Conservation (phyloP, 2,888 invertebrate species). For the Hypsopygia costalis region DNA sequence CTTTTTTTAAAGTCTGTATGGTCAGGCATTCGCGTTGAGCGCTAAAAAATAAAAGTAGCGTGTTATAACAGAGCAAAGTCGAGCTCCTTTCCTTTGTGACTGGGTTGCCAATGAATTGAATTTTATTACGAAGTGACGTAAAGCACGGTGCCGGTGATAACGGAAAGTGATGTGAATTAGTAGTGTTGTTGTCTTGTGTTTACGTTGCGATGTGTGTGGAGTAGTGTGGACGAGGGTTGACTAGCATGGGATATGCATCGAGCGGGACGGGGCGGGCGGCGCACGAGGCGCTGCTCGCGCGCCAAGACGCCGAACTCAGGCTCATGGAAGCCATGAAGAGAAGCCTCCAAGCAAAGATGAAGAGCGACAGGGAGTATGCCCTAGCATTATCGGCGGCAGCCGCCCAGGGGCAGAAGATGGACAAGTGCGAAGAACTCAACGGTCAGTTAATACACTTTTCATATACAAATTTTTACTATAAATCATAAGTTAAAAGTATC, state of each 20-base stretch:
- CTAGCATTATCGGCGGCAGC: constrained; percentile 90
- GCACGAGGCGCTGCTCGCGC: constrained; percentile 93
- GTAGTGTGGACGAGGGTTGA: constrained; percentile 46
- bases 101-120: constrained; percentile 34
- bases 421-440: constrained; percentile 86
- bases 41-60: constrained; percentile 27
- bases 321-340: constrained; percentile 95
- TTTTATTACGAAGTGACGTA: constrained; percentile 45
- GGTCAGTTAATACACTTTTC: constrained; percentile 69
- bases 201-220: constrained; percentile 62
- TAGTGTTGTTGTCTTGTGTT: constrained; percentile 69
- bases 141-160: constrained; percentile 60
- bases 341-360: constrained; percentile 91
- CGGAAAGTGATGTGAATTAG: constrained; percentile 68
- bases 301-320: constrained; percentile 95
- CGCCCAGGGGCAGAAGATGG: constrained; percentile 91
- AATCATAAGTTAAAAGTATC: too few relatives aligned
- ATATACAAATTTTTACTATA: too few relatives aligned
- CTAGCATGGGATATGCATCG: constrained; percentile 90
- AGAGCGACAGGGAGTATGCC: constrained; percentile 96
- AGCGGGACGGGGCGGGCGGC: constrained; percentile 93
- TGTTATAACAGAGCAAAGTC: constrained; percentile 18
- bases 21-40: constrained; percentile 27
- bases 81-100: constrained; percentile 25
- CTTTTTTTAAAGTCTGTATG: constrained; percentile 32